Conservation (phyloP, 2,888 invertebrate species). For the Protodeltote pygarga region DNA sequence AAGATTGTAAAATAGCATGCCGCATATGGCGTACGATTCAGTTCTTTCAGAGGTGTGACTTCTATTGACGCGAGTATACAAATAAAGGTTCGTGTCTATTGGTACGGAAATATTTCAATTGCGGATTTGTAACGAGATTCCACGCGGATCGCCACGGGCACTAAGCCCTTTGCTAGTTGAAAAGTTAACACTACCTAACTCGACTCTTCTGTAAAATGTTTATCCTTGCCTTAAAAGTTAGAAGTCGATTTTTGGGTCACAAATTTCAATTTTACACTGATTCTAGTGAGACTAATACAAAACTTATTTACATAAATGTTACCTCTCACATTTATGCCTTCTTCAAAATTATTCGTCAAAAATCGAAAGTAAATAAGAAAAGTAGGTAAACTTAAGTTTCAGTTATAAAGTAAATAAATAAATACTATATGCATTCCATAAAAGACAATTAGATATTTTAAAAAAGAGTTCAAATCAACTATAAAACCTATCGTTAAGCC, state of each 20-base stretch:
- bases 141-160: slow-evolving; percentile 49
- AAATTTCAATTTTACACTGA: slow-evolving; percentile 4
- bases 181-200: slow-evolving; percentile 39
- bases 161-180: slow-evolving; percentile 40
- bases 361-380: too few relatives aligned
- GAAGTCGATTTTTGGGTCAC: neutral
- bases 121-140: slow-evolving; percentile 63
- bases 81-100: slow-evolving; percentile 56
- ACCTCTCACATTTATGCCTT: too few relatives aligned
- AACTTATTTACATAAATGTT: too few relatives aligned
- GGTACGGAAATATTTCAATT: slow-evolving; percentile 66
- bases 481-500: too few relatives aligned
- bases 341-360: too few relatives aligned
- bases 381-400: too few relatives aligned
- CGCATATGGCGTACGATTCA: slow-evolving; percentile 44
- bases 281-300: too few relatives aligned
- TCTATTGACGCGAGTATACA: slow-evolving; percentile 58
- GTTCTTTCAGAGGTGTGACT: slow-evolving; percentile 36
- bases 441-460: too few relatives aligned
- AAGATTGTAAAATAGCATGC: slow-evolving; percentile 25
- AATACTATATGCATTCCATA: too few relatives aligned
- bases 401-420: too few relatives aligned
- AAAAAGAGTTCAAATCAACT: too few relatives aligned
- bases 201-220: slow-evolving; percentile 29
- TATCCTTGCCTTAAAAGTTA: slow-evolving; percentile 17